These are phyloP conservation scores for Xenotilapia caudafasciata DNA, from an alignment of 2,113 vertebrate species.

Conservation along the genomic window DNA sequence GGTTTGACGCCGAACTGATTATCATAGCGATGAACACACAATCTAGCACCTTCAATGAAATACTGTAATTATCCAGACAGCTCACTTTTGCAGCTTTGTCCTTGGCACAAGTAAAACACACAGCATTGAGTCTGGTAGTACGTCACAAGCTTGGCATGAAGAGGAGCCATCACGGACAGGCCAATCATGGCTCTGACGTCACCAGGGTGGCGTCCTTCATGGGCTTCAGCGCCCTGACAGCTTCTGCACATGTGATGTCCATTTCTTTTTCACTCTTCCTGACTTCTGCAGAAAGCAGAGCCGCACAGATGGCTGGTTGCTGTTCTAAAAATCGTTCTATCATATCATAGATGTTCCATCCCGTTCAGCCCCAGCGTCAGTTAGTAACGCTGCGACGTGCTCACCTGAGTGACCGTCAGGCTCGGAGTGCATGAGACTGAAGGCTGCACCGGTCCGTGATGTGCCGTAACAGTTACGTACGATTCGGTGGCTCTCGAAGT, in stretches of 20 bases:
- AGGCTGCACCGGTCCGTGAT: too few species aligned
- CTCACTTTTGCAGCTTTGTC: neutral
- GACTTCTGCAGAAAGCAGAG: neutral
- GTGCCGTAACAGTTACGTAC: accelerated
- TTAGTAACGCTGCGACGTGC: too few species aligned
- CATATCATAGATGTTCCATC: neutral
- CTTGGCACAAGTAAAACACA: neutral
- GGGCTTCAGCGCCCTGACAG: accelerated
- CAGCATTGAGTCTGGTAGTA: neutral
- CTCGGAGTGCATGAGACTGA: too few species aligned
- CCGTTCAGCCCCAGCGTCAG: too few species aligned
- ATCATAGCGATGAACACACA: neutral
- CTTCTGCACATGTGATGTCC: neutral
- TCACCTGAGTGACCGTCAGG: too few species aligned
- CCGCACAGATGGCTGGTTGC: neutral
- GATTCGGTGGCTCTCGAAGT: too few species aligned
- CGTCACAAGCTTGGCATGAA: accelerated
- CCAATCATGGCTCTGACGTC: neutral
- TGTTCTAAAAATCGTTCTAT: neutral
- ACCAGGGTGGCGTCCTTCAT: neutral
- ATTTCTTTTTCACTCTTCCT: neutral
- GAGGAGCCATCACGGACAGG: neutral
- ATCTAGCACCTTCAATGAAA: neutral
- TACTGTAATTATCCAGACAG: neutral
- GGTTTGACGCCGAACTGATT: neutral